Conservation (phyloP, 2,113 vertebrate species). For the Prionailurus viverrinus region DNA sequence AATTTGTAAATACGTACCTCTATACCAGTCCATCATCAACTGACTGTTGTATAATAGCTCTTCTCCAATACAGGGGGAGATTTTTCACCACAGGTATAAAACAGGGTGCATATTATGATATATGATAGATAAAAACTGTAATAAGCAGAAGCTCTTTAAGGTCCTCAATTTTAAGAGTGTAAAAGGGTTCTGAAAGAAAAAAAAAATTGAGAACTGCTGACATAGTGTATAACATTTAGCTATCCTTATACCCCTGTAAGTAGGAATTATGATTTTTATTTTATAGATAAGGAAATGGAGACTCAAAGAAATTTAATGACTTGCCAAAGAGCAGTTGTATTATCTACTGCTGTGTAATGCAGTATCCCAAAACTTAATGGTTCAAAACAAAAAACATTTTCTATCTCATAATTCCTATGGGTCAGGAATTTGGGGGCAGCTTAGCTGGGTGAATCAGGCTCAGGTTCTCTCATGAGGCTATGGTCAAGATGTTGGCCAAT, state of each 20-base stretch:
- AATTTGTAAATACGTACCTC: background rate
- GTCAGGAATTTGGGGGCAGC: background rate
- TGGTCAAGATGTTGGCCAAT: background rate
- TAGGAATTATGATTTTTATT: background rate
- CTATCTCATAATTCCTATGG: background rate
- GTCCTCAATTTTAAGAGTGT: background rate
- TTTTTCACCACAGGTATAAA: background rate
- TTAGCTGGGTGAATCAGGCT: background rate
- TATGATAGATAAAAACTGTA: background rate
- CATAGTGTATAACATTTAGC: background rate
- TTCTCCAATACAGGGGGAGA: background rate
- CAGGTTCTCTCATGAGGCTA: background rate
- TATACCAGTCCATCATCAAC: background rate
- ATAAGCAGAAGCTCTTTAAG: background rate
- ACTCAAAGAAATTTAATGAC: background rate
- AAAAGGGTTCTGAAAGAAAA: background rate
- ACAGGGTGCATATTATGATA: background rate
- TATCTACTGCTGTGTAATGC: background rate
- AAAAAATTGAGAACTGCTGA: background rate
- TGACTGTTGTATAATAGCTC: background rate
- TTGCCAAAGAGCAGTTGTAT: background rate
- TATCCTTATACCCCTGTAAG: background rate
- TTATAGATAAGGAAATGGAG: constrained; percentile 22
- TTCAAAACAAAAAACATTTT: background rate
- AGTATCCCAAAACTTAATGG: background rate